Conservation (phyloP, 2,888 invertebrate species). For the Bellardia pandia region DNA sequence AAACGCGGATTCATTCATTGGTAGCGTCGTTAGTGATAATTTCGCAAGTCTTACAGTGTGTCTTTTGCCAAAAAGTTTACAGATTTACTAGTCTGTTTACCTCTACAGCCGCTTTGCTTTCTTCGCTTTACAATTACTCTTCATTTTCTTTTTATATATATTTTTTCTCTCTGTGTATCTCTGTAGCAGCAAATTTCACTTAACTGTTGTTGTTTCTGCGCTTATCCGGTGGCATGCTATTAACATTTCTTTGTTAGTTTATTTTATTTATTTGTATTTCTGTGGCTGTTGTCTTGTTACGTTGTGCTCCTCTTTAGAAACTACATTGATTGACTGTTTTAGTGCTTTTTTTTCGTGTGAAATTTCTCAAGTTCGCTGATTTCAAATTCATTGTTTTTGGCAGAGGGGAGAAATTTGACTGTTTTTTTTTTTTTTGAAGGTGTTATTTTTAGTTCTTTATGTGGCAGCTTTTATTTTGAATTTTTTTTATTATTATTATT, state of each 20-base stretch:
- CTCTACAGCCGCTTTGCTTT: neutral
- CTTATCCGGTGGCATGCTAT: neutral
- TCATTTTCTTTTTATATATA: neutral
- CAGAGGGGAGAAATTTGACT: neutral
- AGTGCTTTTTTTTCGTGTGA: neutral
- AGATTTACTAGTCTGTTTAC: neutral
- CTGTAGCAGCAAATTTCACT: neutral
- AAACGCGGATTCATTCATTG: slow-evolving; percentile 74
- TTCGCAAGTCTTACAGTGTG: slow-evolving; percentile 10
- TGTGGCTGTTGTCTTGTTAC: neutral
- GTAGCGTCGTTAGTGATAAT: slow-evolving; percentile 62
- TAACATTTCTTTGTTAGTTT: neutral
- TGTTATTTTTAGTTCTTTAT: slow-evolving; percentile 26
- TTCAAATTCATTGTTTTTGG: neutral
- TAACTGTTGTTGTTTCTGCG: neutral
- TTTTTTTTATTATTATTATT: slow-evolving; percentile 12
- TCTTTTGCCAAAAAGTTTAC: neutral
- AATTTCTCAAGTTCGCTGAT: neutral
- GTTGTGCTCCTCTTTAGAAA: neutral
- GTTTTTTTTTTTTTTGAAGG: slow-evolving; percentile 27
- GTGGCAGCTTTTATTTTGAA: slow-evolving; percentile 43
- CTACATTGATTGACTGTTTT: slow-evolving; percentile 11
- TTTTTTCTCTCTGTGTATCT: neutral
- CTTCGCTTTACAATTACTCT: neutral
- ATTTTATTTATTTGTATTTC: slow-evolving; percentile 11